Base-by-base conservation (phyloP, 2,113 vertebrate species). In the Xenopus laevis region DNA sequence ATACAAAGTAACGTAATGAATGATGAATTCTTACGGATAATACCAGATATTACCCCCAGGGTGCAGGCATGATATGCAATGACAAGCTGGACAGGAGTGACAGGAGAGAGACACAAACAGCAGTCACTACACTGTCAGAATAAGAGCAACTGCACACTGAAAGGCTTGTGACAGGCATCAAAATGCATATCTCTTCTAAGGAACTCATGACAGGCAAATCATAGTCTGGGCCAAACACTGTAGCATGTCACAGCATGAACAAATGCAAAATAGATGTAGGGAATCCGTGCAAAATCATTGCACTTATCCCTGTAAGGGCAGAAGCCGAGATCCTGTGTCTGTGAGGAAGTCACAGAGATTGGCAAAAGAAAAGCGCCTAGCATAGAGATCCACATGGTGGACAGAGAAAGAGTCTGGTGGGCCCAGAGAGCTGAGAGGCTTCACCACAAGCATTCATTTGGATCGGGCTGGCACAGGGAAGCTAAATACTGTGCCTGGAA, bases 21-120 rank as follows among this genome's bases (percentile, higher is more conserved):
- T 33, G 10, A 47, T 27, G 15, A 46, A 75, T 33, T 46, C 12
- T 21, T 45, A 63, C 17, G 52, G 23, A 68, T 59, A 10, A 52
- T 18, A 53, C 13, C n/a, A 47, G 44, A 61, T 71, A 47, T 52
- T 13, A 30, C 13, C 46, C 64, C 46, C n/a, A 16, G 64, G 72
- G 17, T 15, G 15, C 15, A 68, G 40, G 23, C 7, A 13, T 61
- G 55, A 59, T 11, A 50, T 18, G 30, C 21, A 17, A 2, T 23
- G 8, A 27, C 58, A 27, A 15, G 20, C 21, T 27, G 15, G 58
- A 27, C 20, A 21, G 58, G 58, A 13, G 20, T 60, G 21, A 13
- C 11, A 55, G 53, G 15, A 55, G 47, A 50, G 47, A 50, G 47
- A 40, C 33, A 40, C 33, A 50, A 3, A 58, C 17, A 58, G 55